Conservation (phyloP, 2,113 vertebrate genomes). For the Ctenomys sociabilis region DNA sequence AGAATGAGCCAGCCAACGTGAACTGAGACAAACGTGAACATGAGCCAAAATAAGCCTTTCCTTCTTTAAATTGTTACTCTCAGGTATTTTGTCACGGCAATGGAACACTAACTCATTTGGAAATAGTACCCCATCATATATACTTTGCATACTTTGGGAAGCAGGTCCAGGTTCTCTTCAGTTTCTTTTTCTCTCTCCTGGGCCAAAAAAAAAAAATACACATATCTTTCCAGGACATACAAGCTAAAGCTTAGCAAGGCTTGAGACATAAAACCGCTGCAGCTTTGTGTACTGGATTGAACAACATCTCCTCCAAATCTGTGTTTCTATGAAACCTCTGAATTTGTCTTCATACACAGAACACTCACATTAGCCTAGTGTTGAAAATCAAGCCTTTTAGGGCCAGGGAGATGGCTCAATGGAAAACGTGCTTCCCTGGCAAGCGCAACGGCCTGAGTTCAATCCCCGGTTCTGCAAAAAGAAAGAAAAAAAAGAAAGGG, state of each 20-base stretch:
- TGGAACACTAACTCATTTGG: not conserved
- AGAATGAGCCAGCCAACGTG: not conserved
- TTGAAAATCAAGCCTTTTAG: not conserved
- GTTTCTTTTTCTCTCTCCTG: not conserved
- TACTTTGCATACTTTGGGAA: not conserved
- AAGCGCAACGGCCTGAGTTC: too few species aligned
- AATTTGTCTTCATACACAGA: not conserved
- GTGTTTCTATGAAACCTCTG: not conserved
- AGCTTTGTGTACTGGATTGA: not conserved
- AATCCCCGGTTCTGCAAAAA: too few species aligned
- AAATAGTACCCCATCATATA: not conserved
- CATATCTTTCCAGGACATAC: not conserved
- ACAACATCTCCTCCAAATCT: not conserved
- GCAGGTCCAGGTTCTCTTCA: not conserved
- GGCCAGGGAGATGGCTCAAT: too few species aligned
- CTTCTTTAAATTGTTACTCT: not conserved
- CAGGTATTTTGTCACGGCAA: not conserved
- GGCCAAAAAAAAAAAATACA: not conserved
- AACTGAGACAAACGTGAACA: not conserved
- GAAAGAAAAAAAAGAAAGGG: too few species aligned
- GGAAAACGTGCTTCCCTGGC: too few species aligned
- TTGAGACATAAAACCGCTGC: not conserved
- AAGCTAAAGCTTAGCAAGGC: conserved; percentile 60
- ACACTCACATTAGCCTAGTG: not conserved
- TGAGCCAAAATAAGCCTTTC: not conserved